Evolutionary conservation across 2,888 invertebrate species (phyloP).

Genomic region (Hylaea fasciaria): DNA sequence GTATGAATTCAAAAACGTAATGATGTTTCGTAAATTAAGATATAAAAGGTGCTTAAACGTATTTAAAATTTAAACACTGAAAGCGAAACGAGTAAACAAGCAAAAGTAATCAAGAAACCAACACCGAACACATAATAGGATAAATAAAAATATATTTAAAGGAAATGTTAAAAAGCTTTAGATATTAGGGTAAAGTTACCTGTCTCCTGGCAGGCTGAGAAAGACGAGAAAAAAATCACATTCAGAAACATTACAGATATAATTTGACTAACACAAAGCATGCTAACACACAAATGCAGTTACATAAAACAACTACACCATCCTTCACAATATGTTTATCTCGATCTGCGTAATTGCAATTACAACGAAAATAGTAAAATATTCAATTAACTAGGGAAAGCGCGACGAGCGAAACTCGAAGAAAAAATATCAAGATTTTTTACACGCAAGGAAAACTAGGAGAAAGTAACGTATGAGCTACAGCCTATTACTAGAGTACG

Average conservation of each 20-base stretch:
- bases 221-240: slow-evolving; percentile 84
- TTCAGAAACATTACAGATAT: slow-evolving; percentile 82
- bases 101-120: slow-evolving; percentile 36
- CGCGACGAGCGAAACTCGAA: slow-evolving; percentile 73
- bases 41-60: slow-evolving; percentile 30
- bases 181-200: slow-evolving; percentile 67
- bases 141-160: slow-evolving; percentile 43
- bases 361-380: slow-evolving; percentile 73
- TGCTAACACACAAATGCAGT: slow-evolving; percentile 62
- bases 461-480: slow-evolving; percentile 61
- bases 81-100: slow-evolving; percentile 40
- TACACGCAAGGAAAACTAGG: slow-evolving; percentile 78
- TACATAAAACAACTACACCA: slow-evolving; percentile 59
- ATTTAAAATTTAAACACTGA: slow-evolving; percentile 34
- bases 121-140: slow-evolving; percentile 33
- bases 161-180: slow-evolving; percentile 45
- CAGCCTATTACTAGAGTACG: slow-evolving; percentile 15
- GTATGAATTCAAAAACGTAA: background rate
- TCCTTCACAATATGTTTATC: slow-evolving; percentile 58
- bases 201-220: slow-evolving; percentile 85
- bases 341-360: slow-evolving; percentile 70
- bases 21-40: background rate
- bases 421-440: slow-evolving; percentile 81
- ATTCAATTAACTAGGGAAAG: slow-evolving; percentile 80
- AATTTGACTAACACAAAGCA: slow-evolving; percentile 76